Evolutionary conservation across 2,797 vertebrate genomes (phyloP).

Genomic region (Vipera ursinii): DNA sequence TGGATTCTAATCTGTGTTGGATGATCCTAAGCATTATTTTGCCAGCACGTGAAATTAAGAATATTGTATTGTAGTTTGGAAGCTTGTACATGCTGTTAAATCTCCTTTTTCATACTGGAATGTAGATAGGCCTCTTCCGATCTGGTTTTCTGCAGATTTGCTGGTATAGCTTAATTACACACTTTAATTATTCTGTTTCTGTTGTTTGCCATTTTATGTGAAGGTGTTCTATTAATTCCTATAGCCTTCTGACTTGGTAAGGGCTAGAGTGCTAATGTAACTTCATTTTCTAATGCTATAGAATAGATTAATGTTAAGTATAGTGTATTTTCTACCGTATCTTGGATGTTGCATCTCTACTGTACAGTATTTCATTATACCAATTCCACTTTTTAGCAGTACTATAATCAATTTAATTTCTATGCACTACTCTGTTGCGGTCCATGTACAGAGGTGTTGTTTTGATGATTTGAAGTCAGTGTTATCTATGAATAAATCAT

Average conservation of each 20-base stretch:
- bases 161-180: no score
- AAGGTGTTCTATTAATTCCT: no score
- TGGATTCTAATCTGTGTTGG: background rate
- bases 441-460: background rate
- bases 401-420: no score
- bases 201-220: background rate
- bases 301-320: background rate
- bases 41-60: background rate
- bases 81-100: background rate
- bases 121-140: no score
- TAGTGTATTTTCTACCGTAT: background rate
- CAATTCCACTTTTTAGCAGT: no score
- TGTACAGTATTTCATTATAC: background rate
- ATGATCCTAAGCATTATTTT: background rate
- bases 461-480: background rate
- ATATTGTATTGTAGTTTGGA: background rate
- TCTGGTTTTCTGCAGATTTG: no score
- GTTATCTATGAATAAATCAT: no score
- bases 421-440: no score
- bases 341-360: background rate
- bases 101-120: background rate
- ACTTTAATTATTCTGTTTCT: no score
- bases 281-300: background rate
- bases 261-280: no score
- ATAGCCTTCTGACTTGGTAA: no score